Percentiles rank a stretch among this genome's conserved stretches.
Evolutionary conservation across 2,888 invertebrate species (phyloP).

Genomic region (Polietes domitor): DNA sequence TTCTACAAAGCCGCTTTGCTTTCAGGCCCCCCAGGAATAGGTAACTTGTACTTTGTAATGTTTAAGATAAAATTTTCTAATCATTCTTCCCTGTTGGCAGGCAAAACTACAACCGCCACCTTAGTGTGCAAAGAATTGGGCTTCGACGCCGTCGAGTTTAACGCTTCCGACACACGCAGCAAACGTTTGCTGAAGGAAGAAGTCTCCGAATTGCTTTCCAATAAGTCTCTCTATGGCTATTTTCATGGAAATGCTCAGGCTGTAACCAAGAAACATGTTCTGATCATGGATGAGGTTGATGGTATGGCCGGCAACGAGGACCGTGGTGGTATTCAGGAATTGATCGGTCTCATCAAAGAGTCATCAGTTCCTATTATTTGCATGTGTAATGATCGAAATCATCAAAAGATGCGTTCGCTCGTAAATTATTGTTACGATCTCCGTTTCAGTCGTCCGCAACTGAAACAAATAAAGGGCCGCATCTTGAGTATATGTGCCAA

Average conservation of each 20-base stretch:
- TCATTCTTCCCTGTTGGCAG: constrained; percentile 55
- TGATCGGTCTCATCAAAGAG: constrained; percentile 94
- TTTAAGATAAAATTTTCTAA: neutral
- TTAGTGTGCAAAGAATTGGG: constrained; percentile 94
- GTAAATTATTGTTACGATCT: constrained; percentile 97
- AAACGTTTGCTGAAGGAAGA: constrained; percentile 92
- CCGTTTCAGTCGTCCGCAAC: constrained; percentile 90
- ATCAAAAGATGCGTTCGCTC: constrained; percentile 95
- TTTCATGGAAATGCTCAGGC: constrained; percentile 84
- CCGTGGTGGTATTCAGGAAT: constrained; percentile 96
- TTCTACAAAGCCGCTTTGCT: constrained; percentile 95
- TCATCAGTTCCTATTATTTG: constrained; percentile 95
- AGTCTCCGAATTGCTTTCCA: constrained; percentile 90
- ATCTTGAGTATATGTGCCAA: constrained; percentile 95
- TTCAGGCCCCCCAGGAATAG: constrained; percentile 98
- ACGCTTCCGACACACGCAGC: constrained; percentile 98
- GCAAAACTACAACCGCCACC: constrained; percentile 93
- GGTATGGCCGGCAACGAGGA: constrained; percentile 99
- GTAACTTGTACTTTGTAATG: constrained; percentile 77
- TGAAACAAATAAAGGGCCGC: constrained; percentile 95
- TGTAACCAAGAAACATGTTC: constrained; percentile 89
- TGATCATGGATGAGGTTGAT: constrained; percentile 99
- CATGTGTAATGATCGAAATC: constrained; percentile 98
- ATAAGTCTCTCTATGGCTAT: constrained; percentile 87
- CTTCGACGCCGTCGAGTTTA: constrained; percentile 95